Evolutionary conservation across 2,797 vertebrate species (phyloP), one percentile per base, ranked within the genome.

Genomic region (Sus cebifrons): DNA sequence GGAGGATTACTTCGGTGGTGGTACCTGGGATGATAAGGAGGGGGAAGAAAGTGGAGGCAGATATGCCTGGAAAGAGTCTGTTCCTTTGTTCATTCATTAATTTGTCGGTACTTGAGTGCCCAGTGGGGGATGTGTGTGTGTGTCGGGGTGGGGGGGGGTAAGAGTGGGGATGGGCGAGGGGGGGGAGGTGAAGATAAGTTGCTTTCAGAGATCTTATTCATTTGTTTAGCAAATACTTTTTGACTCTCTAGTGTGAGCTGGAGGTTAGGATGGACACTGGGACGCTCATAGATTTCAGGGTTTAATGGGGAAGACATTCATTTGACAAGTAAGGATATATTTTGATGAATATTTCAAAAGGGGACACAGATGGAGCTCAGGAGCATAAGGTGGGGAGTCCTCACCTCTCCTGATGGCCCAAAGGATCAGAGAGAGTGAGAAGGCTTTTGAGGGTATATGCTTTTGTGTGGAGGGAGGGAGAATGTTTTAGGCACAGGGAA

Each of bases 241-340:
- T 18, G 54, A 65, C 27, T 65, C 27, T 65, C 23, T 60, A 11
- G n/a, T 96, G 4, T 73, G 25, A 93, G 65, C 21, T 52, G 15
- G 6, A 11, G 56, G 49, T 71, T 89, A 23, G 79, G 64, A 36
- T 74, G 68, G 44, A 68, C 40, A 36, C 5, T 78, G 44, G 79
- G 65, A 7, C 95, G 21, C 25, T 91, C 18, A 13, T 44, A 36
- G 65, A 40, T 65, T 67, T 91, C 74, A 70, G 81, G 54, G 14
- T 88, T 71, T 71, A 85, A 21, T 25, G 49, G 74, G 60, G 49
- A 95, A 94, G 73, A 79, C 12, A 32, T 60, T 88, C 49, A 27
- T 44, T 71, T 84, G 79, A 65, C 52, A 87, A 78, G 40, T 62
- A 62, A 90, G 79, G 54, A 64, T 17, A 49, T 5, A 16, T 82